Evolutionary conservation across 2,113 vertebrate genomes (phyloP).

Genomic region (Lasiurus cinereus): DNA sequence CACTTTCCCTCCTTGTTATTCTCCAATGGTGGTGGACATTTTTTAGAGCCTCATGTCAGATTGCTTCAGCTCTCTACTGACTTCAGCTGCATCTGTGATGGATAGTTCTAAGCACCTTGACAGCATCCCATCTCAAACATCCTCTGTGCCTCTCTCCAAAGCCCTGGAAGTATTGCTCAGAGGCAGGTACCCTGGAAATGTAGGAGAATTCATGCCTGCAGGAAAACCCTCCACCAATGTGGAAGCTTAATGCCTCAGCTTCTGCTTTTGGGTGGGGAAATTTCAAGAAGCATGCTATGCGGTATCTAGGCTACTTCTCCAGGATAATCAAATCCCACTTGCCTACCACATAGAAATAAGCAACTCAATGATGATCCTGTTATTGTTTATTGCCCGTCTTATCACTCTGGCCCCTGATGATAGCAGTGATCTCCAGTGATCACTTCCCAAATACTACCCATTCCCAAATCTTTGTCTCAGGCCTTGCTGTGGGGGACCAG

Average conservation of each 20-base stretch:
- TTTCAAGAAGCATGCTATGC: not conserved
- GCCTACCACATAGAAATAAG: not conserved
- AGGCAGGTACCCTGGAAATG: not conserved
- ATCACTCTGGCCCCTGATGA: not conserved
- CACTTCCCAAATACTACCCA: not conserved
- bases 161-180: not conserved
- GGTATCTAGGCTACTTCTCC: not conserved
- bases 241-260: not conserved
- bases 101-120: not conserved
- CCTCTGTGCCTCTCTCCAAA: not conserved
- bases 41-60: not conserved
- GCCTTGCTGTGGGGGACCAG: not conserved
- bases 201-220: not conserved
- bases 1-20: not conserved
- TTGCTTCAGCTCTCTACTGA: not conserved
- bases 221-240: not conserved
- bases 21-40: not conserved
- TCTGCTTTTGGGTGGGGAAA: not conserved
- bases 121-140: not conserved
- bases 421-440: not conserved
- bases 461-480: not conserved
- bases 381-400: not conserved
- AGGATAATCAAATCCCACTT: not conserved
- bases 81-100: not conserved
- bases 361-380: not conserved